These are phyloP conservation scores for Sus cebifrons DNA, from an alignment of 2,797 vertebrate species.

Conservation along the genomic window DNA sequence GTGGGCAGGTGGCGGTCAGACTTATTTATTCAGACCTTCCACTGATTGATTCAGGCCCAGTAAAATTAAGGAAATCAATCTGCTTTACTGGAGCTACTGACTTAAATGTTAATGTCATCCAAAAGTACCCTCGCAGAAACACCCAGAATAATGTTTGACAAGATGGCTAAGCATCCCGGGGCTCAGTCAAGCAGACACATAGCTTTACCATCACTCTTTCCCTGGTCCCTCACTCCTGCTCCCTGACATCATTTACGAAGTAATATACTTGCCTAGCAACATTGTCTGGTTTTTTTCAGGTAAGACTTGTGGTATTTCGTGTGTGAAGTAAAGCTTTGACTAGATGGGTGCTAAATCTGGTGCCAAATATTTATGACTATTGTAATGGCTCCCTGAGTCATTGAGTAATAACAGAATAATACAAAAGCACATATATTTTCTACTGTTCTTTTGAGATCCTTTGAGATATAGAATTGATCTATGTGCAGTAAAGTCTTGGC, in stretches of 20 bases:
- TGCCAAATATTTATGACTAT: not conserved
- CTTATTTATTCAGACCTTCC: not conserved
- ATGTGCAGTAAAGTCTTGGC: constrained; percentile 11
- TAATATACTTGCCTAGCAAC: not conserved
- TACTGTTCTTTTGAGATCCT: not conserved
- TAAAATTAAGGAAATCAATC: not conserved
- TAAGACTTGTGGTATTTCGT: not conserved
- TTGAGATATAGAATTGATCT: constrained; percentile 33
- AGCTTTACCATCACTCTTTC: not conserved
- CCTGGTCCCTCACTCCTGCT: not conserved
- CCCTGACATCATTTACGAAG: not conserved
- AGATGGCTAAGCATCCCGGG: not conserved
- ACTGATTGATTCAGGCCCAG: not conserved
- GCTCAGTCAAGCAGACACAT: not conserved
- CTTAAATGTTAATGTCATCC: not conserved
- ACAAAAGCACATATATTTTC: not conserved
- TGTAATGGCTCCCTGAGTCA: constrained; percentile 48
- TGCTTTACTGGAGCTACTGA: not conserved
- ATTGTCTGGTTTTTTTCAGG: constrained; percentile 6
- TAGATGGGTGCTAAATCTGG: not conserved
- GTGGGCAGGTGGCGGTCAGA: not conserved
- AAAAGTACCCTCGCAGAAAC: not conserved
- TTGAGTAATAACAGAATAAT: constrained; percentile 38
- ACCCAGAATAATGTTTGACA: not conserved
- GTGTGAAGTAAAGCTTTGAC: constrained; percentile 19